phyloP scores from a whole-genome alignment of 2,797 vertebrate genomes.

The Ambastaia sidthimunki region DNA sequence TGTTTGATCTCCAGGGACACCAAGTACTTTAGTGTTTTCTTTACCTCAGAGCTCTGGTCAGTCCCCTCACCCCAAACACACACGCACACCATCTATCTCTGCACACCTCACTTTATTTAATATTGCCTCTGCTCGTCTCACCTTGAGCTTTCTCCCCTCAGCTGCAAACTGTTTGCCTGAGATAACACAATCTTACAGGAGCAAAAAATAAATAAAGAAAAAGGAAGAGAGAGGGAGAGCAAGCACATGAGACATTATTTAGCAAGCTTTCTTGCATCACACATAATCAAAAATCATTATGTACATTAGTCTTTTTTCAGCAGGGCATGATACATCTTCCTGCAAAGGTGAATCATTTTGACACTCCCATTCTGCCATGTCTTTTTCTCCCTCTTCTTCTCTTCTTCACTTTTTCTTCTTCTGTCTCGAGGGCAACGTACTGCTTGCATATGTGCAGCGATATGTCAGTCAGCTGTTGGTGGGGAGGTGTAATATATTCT shows the following conservation, averaged over 20 bases:
- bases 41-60: slow-evolving; percentile 37
- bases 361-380: slow-evolving; percentile 9
- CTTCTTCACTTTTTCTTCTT: neutral
- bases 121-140: slow-evolving; percentile 70
- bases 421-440: slow-evolving; percentile 27
- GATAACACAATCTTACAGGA: slow-evolving; percentile 69
- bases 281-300: slow-evolving; percentile 56
- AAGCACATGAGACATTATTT: slow-evolving; percentile 33
- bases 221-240: neutral
- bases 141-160: slow-evolving; percentile 72
- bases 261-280: slow-evolving; percentile 24
- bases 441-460: slow-evolving; percentile 56
- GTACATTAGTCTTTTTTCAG: slow-evolving; percentile 38
- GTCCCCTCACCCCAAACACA: slow-evolving; percentile 26
- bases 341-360: slow-evolving; percentile 36
- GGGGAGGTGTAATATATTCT: slow-evolving; percentile 50
- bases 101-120: slow-evolving; percentile 61
- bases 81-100: slow-evolving; percentile 45
- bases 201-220: slow-evolving; percentile 39
- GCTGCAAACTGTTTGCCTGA: slow-evolving; percentile 69
- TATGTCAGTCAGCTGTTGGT: slow-evolving; percentile 52
- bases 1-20: neutral
- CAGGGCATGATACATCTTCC: slow-evolving; percentile 29
- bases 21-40: neutral
- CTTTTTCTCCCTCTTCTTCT: slow-evolving; percentile 15